Evolutionary conservation across 2,888 invertebrate genomes (phyloP), one percentile per base, ranked within the genome.

Genomic region (Monochamus alternatus): DNA sequence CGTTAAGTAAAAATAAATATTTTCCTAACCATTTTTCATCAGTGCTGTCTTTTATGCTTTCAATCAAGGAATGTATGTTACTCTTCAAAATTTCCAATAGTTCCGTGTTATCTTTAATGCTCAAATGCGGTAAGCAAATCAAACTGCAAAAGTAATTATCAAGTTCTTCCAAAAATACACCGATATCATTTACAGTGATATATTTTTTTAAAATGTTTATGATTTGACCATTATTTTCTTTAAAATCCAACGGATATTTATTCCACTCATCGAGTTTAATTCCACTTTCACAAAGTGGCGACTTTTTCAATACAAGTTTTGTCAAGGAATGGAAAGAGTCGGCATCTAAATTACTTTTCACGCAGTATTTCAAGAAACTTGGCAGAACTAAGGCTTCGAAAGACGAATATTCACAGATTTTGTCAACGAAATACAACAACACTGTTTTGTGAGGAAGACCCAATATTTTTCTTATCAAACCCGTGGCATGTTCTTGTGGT

Each of bases 341-440:
- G 51, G 86, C 85, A 80, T 93, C 91, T 73, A 93, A 91, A 74
- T 90, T 87, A 0, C 89, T 88, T 67, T 92, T 91, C 22, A 90
- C 84, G 51, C 93, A 92, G 83, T 91, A 91, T 70, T 91, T 91
- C 38, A 95, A 83, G 76, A 94, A 92, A 14, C 91, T 90, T 0
- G 95, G 95, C 68, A 96, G 88, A 77, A 96, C 91, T 47, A 94
- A 90, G 80, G 93, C 90, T 85, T 96, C 95, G 87, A 95, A 95
- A 68, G 93, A 92, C 0, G 93, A 90, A 84, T 93, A 94, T 47
- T 90, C 87, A 52, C 92, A 90, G 3, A 95, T 91, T 86, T 92
- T 91, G 82, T 93, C 91, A 3, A 95, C 91, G 84, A 95, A 93
- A 73, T 91, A 90, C 67, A 94, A 90, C 47, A 93, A 89, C 22